Percentiles rank a stretch among this genome's conserved stretches.
phyloP scores from a whole-genome alignment of 1,140 invertebrate species.

The Cyclargus thomasi region DNA sequence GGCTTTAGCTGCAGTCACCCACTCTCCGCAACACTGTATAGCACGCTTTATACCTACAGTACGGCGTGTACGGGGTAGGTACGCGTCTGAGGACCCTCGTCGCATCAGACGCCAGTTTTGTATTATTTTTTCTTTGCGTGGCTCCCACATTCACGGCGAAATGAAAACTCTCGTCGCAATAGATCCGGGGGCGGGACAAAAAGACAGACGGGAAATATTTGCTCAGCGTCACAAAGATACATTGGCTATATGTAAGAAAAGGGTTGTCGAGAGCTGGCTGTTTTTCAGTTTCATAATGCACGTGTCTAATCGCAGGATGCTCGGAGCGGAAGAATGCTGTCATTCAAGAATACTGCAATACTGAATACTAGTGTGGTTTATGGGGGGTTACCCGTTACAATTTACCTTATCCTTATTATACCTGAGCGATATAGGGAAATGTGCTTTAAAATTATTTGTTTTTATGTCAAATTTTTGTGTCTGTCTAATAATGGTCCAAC shows the following conservation, averaged over 20 bases:
- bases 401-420: not conserved
- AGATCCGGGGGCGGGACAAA: slow-evolving; percentile 41
- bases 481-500: no score
- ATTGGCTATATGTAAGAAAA: slow-evolving; percentile 12
- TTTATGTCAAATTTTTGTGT: no score
- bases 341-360: not conserved
- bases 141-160: slow-evolving; percentile 40
- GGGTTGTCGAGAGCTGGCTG: not conserved
- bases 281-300: slow-evolving; percentile 4
- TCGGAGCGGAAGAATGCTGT: not conserved
- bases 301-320: slow-evolving; percentile 2
- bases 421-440: not conserved
- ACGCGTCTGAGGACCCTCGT: slow-evolving; percentile 62
- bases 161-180: slow-evolving; percentile 48
- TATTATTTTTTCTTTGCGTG: slow-evolving; percentile 55
- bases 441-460: no score
- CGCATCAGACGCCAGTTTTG: slow-evolving; percentile 59
- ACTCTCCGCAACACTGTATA: slow-evolving; percentile 62
- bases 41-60: slow-evolving; percentile 32
- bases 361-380: not conserved
- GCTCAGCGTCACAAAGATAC: slow-evolving; percentile 16
- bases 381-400: not conserved
- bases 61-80: no score
- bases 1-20: slow-evolving; percentile 70
- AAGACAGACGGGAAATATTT: slow-evolving; percentile 34